phyloP scores from a whole-genome alignment of 1,140 invertebrate genomes.

The Habropoda laboriosa region DNA sequence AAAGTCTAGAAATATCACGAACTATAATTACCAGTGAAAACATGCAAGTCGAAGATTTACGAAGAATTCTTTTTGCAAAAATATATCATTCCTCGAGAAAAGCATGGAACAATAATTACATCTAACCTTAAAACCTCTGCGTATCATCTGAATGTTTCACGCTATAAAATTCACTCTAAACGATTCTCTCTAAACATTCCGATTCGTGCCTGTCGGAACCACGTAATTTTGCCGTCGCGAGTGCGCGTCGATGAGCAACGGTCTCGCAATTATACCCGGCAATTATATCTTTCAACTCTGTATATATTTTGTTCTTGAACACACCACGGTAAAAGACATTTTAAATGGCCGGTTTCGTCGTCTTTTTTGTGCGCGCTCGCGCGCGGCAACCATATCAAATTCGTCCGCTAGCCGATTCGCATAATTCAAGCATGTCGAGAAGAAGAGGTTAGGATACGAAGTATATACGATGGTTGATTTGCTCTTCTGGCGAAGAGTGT shows the following conservation, averaged over 20 bases:
- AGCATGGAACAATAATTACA: too few relatives aligned
- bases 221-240: conserved; percentile 35
- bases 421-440: neutral
- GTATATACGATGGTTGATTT: neutral
- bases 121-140: too few relatives aligned
- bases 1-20: too few relatives aligned
- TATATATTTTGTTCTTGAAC: neutral
- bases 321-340: neutral
- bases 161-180: too few relatives aligned
- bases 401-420: neutral
- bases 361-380: too few relatives aligned
- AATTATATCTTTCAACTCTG: conserved; percentile 42
- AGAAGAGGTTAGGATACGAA: neutral
- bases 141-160: too few relatives aligned
- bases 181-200: neutral
- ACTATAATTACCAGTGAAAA: too few relatives aligned
- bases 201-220: neutral
- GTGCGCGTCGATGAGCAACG: conserved; percentile 21
- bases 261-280: conserved; percentile 12
- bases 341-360: too few relatives aligned
- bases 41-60: too few relatives aligned
- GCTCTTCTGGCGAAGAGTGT: neutral
- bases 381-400: neutral
- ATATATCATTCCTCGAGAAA: too few relatives aligned
- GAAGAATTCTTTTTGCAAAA: too few relatives aligned